A percentile compares a stretch with the other conserved stretches of the same genome.
phyloP scores from a whole-genome alignment of 1,140 invertebrate species.

The Potamilus streckersoni region DNA sequence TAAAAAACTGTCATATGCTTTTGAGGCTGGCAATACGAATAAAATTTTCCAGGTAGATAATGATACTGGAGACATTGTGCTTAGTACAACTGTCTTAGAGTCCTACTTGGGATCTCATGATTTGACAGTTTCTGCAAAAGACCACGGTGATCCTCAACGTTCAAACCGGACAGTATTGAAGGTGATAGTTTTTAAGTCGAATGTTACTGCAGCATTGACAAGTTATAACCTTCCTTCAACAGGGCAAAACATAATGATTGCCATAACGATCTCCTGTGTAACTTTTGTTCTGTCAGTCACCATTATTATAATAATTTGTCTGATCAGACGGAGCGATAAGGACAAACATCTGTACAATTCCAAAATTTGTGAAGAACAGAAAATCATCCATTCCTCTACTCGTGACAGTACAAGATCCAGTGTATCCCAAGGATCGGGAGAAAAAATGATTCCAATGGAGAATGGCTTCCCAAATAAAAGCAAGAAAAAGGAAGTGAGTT shows the following conservation, averaged over 20 bases:
- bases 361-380: slow-evolving; percentile 50
- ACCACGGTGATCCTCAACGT: slow-evolving; percentile 39
- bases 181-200: slow-evolving; percentile 11
- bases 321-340: slow-evolving; percentile 52
- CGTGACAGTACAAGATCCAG: slow-evolving; percentile 40
- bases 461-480: slow-evolving; percentile 21
- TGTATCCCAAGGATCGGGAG: slow-evolving; percentile 38
- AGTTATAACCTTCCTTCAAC: slow-evolving; percentile 14
- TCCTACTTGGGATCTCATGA: slow-evolving; percentile 42
- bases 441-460: slow-evolving; percentile 34
- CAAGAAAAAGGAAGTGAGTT: slow-evolving; percentile 47
- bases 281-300: slow-evolving; percentile 52
- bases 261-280: slow-evolving; percentile 52
- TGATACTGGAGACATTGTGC: slow-evolving; percentile 44
- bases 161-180: slow-evolving; percentile 14
- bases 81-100: slow-evolving; percentile 36
- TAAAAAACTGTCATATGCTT: slow-evolving; percentile 27
- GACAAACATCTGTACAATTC: slow-evolving; percentile 43
- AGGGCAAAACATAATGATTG: slow-evolving; percentile 56
- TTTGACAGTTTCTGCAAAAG: slow-evolving; percentile 46
- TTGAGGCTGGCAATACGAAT: slow-evolving; percentile 40
- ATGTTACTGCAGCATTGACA: not conserved
- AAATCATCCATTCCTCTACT: slow-evolving; percentile 38
- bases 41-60: slow-evolving; percentile 48
- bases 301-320: slow-evolving; percentile 56